These are phyloP conservation scores for Venustaconcha ellipsiformis DNA, from an alignment of 1,140 invertebrate genomes.

Conservation along the genomic window DNA sequence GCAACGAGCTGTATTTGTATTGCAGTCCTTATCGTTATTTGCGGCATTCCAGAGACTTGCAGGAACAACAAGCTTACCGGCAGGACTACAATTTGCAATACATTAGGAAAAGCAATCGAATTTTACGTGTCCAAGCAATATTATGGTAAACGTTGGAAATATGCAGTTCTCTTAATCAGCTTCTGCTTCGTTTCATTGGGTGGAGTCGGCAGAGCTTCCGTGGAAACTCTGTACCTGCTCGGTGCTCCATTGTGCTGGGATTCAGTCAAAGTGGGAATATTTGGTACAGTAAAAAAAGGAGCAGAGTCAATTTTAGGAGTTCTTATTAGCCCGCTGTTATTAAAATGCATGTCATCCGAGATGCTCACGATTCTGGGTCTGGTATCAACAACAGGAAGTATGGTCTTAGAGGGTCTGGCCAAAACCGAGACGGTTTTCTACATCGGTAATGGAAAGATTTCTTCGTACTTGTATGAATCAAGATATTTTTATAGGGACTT, in stretches of 20 bases:
- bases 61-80: background rate
- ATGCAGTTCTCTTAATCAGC: conserved; percentile 9
- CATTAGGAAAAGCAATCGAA: background rate
- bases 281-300: background rate
- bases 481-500: too few relatives aligned
- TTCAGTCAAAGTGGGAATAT: conserved; percentile 19
- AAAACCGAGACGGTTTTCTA: conserved; percentile 17
- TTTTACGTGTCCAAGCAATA: conserved; percentile 5
- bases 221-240: conserved; percentile 27
- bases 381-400: conserved; percentile 3
- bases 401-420: conserved; percentile 19
- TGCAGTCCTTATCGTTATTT: conserved; percentile 3
- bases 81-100: background rate
- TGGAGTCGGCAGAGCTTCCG: conserved; percentile 2
- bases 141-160: background rate
- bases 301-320: conserved; percentile 9
- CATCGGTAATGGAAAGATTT: conserved; percentile 2
- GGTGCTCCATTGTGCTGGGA: conserved; percentile 28
- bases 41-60: conserved; percentile 17
- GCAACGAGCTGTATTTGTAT: background rate
- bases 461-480: too few relatives aligned
- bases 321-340: background rate
- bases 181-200: conserved; percentile 3
- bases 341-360: conserved; percentile 15
- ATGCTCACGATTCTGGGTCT: conserved; percentile 8